These are phyloP conservation scores for Hylaea fasciaria DNA, from an alignment of 2,888 invertebrate genomes.

Conservation along the genomic window DNA sequence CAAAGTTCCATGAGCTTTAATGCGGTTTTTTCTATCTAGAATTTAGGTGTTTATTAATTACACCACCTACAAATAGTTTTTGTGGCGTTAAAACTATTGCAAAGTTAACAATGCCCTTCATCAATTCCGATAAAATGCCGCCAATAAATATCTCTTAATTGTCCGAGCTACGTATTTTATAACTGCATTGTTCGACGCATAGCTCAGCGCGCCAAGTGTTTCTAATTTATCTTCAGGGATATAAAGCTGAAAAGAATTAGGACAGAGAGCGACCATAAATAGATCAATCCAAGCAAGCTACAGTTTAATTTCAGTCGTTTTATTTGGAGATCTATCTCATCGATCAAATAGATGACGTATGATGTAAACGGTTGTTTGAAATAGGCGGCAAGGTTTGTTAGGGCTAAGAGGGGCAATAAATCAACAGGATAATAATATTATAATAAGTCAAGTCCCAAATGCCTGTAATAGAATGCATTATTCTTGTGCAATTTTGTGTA, in stretches of 20 bases:
- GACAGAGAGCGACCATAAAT: constrained; percentile 5
- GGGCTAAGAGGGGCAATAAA: constrained; percentile 22
- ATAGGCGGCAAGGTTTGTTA: constrained; percentile 16
- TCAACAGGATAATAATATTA: constrained; percentile 17
- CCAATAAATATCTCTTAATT: constrained; percentile 16
- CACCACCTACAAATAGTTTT: constrained; percentile 48
- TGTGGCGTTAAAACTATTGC: constrained; percentile 19
- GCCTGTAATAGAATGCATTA: not conserved
- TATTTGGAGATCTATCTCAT: constrained; percentile 6
- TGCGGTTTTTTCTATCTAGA: constrained; percentile 63
- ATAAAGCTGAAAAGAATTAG: constrained; percentile 15
- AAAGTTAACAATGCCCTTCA: constrained; percentile 13
- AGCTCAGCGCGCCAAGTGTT: constrained; percentile 6
- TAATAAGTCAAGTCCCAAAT: constrained; percentile 8
- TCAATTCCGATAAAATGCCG: constrained; percentile 14
- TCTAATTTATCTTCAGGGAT: constrained; percentile 12
- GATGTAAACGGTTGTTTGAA: constrained; percentile 8
- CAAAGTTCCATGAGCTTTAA: constrained; percentile 77
- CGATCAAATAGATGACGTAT: constrained; percentile 9
- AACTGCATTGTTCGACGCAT: constrained; percentile 8
- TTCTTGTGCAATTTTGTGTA: constrained; percentile 35
- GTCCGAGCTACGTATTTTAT: not conserved
- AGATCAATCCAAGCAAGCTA: constrained; percentile 2
- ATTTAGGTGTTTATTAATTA: constrained; percentile 76
- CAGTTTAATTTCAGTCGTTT: not conserved